phyloP scores from a whole-genome alignment of 2,888 invertebrate genomes.

The Leptothorax acervorum region DNA sequence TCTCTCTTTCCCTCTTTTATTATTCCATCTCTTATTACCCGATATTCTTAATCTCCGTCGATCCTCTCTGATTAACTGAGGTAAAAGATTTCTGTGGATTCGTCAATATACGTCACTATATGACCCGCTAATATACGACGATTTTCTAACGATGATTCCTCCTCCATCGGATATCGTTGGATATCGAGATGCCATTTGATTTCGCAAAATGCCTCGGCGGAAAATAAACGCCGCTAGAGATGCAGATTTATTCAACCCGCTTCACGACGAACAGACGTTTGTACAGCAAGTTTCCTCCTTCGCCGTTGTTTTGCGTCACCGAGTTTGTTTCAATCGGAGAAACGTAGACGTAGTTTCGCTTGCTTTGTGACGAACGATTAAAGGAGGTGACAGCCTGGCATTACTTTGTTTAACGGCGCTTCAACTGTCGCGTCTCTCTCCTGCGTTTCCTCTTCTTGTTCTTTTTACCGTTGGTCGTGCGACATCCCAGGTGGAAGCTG shows the following conservation, averaged over 20 bases:
- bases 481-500: background rate
- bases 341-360: slow-evolving; percentile 27
- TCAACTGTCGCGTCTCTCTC: background rate
- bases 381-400: slow-evolving; percentile 24
- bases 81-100: slow-evolving; percentile 50
- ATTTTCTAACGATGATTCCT: background rate
- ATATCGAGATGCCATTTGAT: background rate
- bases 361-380: slow-evolving; percentile 39
- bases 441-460: background rate
- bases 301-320: slow-evolving; percentile 9
- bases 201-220: background rate
- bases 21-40: slow-evolving; percentile 66
- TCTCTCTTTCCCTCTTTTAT: slow-evolving; percentile 46
- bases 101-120: slow-evolving; percentile 23
- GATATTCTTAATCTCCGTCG: slow-evolving; percentile 78
- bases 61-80: slow-evolving; percentile 78
- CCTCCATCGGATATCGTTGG: background rate
- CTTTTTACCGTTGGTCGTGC: background rate
- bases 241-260: slow-evolving; percentile 29
- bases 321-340: slow-evolving; percentile 32
- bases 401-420: slow-evolving; percentile 21
- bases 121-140: background rate
- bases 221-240: slow-evolving; percentile 18
- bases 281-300: background rate
- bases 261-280: background rate